Evolutionary conservation across 1,140 invertebrate species (phyloP), one percentile per base, ranked within the genome.

Genomic region (Drosophila azteca): DNA sequence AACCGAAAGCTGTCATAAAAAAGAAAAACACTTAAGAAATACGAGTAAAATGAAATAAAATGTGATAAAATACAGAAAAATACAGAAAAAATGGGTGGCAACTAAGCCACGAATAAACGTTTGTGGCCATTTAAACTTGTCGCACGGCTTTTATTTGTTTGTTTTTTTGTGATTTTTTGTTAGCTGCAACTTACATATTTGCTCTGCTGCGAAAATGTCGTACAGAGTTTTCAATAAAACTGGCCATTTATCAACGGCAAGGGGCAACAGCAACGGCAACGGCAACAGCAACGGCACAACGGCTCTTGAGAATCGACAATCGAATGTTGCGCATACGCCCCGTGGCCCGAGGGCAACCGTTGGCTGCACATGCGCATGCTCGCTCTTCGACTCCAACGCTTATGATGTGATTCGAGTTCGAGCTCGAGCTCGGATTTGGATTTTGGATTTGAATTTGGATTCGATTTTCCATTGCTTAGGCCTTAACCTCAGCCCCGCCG

Each of bases 201-300:
- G 55, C 64, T 71, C 70, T 72, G 57, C 70, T 62, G 76, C 79
- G 77, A 88, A 88, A 88, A 88, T 88, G 83, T 89, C 83, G 79
- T 79, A 88, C 84, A 88, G 76, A 83, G 72, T 87, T 77, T 88
- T 68, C 68, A 89, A 88, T 89, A 88, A 88, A 88, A 88, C 84
- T 83, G 76, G 72, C 79, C 80, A 88, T 88, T 89, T 88, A 89
- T 88, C 84, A 88, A 67, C 53, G 51, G 53, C 35, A 39, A 39
- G 64, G 58, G 51, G 53, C 8, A 31, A 31, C 29, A 26, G 29
- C 7, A 31, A 26, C 24, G 8, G 7, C 8, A 51, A 5, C 6
- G 8, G 20, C 13, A 15, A 1, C 13, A 4, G 67, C 50, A 46
- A 26, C 45, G 31, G 72, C 62, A 13, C 35, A 39, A 39, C 35